Base-by-base conservation (phyloP, 1,140 invertebrate genomes). In the Pararge aegeria region DNA sequence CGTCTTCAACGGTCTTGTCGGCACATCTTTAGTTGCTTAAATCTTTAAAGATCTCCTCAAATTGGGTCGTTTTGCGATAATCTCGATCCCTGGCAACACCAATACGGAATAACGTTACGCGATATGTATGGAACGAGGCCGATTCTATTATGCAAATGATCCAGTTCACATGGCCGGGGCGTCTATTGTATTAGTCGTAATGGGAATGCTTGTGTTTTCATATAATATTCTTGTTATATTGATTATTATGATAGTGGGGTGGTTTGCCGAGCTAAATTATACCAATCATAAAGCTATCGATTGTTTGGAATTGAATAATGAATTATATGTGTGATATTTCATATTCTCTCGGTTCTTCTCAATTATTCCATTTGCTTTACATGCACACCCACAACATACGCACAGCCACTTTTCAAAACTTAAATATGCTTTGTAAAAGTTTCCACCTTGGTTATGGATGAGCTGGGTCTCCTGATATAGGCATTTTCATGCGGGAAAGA, bases 91-190 rank as follows among this genome's bases (percentile, higher is more conserved):
- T 42, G 13, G 38, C 13, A 15, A 16, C 0, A 5, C 13, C 5
- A 15, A 42, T 18, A 58, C 15, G 20, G 20, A 24, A 29, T 34
- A 51, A 52, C 29, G 19, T 51, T 46, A 44, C 16, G 46, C 51
- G 53, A 27, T 51, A 29, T 44, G 37, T 52, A 42, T 40, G 48
- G 24, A 51, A 49, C 59, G 20, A 18, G 18, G 40, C 40, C 44
- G 53, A 51, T 61, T 52, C 18, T 38, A 56, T 62, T 62, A 62
- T 62, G 60, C 46, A 62, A 62, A 62, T 55, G 5, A 20, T 13
- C 16, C 55, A 20, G 18, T 56, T 49, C 44, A 38, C 30, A 18
- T 29, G 3, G 54, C 12, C 24, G 54, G 18, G 24, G 40, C 38
- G 53, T 44, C 15, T 55, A 34, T 34, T 30, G 24, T 16, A 27